These are phyloP conservation scores for Motacilla alba DNA, from an alignment of 2,113 vertebrate genomes.

Conservation along the genomic window DNA sequence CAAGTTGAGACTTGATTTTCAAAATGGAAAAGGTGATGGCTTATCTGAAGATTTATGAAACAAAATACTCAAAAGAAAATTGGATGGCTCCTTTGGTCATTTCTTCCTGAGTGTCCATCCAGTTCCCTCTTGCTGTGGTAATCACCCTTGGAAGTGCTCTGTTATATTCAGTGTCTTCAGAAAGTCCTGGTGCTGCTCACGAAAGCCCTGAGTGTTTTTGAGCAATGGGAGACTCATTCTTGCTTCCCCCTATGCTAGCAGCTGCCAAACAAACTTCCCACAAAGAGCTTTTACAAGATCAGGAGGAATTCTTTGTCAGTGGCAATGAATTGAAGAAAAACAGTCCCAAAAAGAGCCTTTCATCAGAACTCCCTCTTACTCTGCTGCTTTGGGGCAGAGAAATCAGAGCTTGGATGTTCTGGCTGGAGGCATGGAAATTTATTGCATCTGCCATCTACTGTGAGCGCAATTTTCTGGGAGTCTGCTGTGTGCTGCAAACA, in stretches of 20 bases:
- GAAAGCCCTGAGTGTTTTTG: not conserved
- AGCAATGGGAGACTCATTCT: not conserved
- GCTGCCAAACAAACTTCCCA: not conserved
- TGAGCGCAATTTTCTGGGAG: constrained; percentile 42
- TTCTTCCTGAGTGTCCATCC: not conserved
- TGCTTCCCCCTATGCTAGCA: not conserved
- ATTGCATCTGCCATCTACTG: constrained; percentile 10
- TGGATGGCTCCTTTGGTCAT: not conserved
- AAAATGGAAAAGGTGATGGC: not conserved
- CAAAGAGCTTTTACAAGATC: not conserved
- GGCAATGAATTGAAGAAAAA: not conserved
- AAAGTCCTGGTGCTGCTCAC: not conserved
- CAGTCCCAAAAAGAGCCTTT: not conserved
- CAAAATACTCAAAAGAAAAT: not conserved
- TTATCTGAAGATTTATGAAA: not conserved
- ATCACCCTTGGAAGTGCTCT: not conserved
- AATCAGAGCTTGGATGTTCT: not conserved
- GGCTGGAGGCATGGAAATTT: constrained; percentile 30
- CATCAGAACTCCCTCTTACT: not conserved
- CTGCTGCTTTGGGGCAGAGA: not conserved
- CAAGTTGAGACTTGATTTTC: not conserved
- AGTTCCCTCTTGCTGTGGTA: not conserved
- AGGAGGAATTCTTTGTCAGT: not conserved
- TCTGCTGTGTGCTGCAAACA: constrained; percentile 35
- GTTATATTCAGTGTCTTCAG: not conserved